Conservation (phyloP, 2,797 vertebrate genomes). For the Peromyscus eremicus region DNA sequence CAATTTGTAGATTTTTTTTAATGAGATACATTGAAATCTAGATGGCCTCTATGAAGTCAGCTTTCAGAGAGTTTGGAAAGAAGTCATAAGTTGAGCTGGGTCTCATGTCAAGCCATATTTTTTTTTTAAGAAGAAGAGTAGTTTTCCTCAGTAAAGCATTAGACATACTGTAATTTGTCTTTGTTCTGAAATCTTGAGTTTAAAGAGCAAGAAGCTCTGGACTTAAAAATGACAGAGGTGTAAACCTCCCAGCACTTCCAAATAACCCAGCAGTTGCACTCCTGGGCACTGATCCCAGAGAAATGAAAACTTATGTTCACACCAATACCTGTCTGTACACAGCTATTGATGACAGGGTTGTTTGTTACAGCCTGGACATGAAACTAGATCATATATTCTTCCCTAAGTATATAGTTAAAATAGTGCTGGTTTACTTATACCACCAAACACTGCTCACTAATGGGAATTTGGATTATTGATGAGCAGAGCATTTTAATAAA, state of each 20-base stretch:
- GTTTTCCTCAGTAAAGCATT: slow-evolving; percentile 8
- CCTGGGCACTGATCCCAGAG: neutral
- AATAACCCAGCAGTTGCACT: slow-evolving; percentile 24
- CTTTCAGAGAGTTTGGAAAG: neutral
- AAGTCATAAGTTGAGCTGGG: neutral
- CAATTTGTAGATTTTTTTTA: neutral
- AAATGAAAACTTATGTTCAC: slow-evolving; percentile 18
- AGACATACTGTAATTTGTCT: slow-evolving; percentile 16
- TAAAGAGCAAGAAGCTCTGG: neutral
- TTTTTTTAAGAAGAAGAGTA: neutral
- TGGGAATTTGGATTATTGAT: neutral
- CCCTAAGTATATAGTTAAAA: neutral
- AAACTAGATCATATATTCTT: neutral
- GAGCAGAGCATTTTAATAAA: neutral
- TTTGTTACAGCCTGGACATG: neutral
- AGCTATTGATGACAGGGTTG: neutral
- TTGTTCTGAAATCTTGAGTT: neutral
- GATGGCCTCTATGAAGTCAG: neutral
- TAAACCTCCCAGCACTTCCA: slow-evolving; percentile 2
- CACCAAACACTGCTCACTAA: neutral
- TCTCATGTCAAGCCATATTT: neutral
- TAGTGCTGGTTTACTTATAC: neutral
- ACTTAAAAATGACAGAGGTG: slow-evolving; percentile 46
- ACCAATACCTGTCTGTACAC: neutral
- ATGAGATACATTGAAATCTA: neutral